These are phyloP conservation scores for Drosophila recens DNA, from an alignment of 2,888 invertebrate species.

Conservation along the genomic window DNA sequence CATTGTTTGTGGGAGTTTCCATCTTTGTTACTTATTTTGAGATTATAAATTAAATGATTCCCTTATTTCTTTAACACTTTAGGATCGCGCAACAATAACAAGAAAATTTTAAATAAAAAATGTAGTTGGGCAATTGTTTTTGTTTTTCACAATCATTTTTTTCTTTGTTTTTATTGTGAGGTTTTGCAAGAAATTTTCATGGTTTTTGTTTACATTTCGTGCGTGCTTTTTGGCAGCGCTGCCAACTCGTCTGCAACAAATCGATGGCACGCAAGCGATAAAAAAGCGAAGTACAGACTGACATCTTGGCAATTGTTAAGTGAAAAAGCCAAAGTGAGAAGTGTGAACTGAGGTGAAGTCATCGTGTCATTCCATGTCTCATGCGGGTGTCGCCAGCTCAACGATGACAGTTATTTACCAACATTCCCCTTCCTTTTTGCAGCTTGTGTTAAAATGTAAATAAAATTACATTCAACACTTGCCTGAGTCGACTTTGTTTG, in stretches of 20 bases:
- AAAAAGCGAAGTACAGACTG: constrained; percentile 18
- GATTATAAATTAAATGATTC: constrained; percentile 8
- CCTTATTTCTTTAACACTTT: constrained; percentile 32
- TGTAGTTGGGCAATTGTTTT: constrained; percentile 30
- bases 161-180: constrained; percentile 21
- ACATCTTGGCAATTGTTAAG: constrained; percentile 10
- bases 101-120: constrained; percentile 20
- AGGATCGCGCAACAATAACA: constrained; percentile 28
- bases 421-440: no score
- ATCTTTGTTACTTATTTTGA: constrained; percentile 9
- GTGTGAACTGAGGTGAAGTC: constrained; percentile 19
- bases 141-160: constrained; percentile 43
- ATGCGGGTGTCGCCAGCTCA: constrained; percentile 22
- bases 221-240: constrained; percentile 23
- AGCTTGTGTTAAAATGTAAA: constrained; percentile 36
- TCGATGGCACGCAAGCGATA: constrained; percentile 40
- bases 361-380: constrained; percentile 24
- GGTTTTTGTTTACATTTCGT: constrained; percentile 41
- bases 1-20: constrained; percentile 1
- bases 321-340: constrained; percentile 17
- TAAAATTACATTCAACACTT: constrained; percentile 32
- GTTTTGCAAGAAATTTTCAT: constrained; percentile 47
- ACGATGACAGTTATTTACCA: constrained; percentile 29
- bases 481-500: constrained; percentile 37
- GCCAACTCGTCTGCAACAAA: constrained; percentile 32